Conservation (phyloP, 92 coral and sea anemone species). For the Parazoanthus swiftii region DNA sequence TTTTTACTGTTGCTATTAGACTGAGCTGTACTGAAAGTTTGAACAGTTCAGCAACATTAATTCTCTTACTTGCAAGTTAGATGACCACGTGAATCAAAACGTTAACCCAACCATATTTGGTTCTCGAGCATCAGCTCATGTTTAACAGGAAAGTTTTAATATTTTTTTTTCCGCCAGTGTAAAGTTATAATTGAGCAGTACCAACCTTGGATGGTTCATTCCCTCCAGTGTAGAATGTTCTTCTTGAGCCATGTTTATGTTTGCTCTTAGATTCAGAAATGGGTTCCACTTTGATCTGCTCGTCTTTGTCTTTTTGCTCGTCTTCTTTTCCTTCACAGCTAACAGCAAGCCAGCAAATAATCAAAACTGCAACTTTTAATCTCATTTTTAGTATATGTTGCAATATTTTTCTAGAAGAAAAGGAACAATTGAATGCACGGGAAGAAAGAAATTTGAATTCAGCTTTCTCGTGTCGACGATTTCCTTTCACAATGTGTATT, state of each 20-base stretch:
- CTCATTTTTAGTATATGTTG: not conserved
- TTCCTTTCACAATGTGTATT: not conserved
- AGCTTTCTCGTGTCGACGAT: not conserved
- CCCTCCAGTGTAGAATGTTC: slow-evolving; percentile 26
- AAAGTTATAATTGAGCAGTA: not conserved
- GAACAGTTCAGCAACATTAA: no score
- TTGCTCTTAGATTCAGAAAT: slow-evolving; percentile 21
- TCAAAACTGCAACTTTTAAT: not conserved
- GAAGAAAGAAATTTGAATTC: not conserved
- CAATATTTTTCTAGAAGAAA: not conserved
- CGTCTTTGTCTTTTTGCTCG: not conserved
- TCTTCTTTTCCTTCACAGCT: slow-evolving; percentile 25
- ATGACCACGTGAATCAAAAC: no score
- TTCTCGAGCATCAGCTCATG: not conserved
- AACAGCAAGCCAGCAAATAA: slow-evolving; percentile 10
- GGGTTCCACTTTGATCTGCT: slow-evolving; percentile 5
- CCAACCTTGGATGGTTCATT: slow-evolving; percentile 8
- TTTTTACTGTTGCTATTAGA: no score
- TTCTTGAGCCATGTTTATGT: slow-evolving; percentile 38
- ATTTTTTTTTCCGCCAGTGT: no score
- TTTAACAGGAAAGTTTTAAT: not conserved
- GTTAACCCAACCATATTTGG: not conserved
- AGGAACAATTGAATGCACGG: not conserved
- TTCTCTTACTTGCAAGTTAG: no score
- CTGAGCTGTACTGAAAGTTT: no score